Base-by-base conservation (phyloP, 2,113 vertebrate genomes). In the Hyperopisus bebe region DNA sequence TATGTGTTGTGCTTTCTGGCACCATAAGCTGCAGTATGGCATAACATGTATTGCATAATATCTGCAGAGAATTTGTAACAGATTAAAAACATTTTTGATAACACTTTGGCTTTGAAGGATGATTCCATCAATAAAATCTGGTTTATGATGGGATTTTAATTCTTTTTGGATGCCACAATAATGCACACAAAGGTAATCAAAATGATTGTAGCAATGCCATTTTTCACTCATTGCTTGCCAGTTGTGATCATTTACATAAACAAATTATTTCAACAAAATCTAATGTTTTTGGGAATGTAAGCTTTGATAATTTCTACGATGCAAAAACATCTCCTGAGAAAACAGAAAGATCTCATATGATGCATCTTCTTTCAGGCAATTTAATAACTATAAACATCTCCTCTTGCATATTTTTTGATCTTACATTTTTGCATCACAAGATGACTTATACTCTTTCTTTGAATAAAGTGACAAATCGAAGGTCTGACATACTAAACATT, bases 1-100 rank as follows among this genome's bases (percentile, higher is more conserved):
- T 35, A 35, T 19, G n/a, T n/a, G 35, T 89, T 89, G 44, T 89
- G 31, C 88, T 53, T 82, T 74, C 88, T 80, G 88, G 21, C 27
- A 82, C 4, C 19, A 3, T 77, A 88, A 88, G n/a, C 62, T 74
- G 88, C 62, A 74, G 10, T 77, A 6, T 74, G 51, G 58, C 62
- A 50, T 1, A 5, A 88, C n/a, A 31, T 6, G 13, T 51, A 48
- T 80, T 51, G 46, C 44, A 48, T 88, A 74, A 50, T 31, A 77
- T 47, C n/a, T 17, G 46, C 13, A 46, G 55, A 48, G 88, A 19
- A 11, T 51, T 89, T 35, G 21, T 77, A 80, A 51, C 47, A 48
- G 42, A 27, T 46, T 74, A 46, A 47, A 88, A 48, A 48, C 24
- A n/a, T 17, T 44, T 70, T 9, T 87, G 51, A 42, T 88, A 47